Base-by-base conservation (phyloP, 2,888 invertebrate species). In the Tiphia femorata region DNA sequence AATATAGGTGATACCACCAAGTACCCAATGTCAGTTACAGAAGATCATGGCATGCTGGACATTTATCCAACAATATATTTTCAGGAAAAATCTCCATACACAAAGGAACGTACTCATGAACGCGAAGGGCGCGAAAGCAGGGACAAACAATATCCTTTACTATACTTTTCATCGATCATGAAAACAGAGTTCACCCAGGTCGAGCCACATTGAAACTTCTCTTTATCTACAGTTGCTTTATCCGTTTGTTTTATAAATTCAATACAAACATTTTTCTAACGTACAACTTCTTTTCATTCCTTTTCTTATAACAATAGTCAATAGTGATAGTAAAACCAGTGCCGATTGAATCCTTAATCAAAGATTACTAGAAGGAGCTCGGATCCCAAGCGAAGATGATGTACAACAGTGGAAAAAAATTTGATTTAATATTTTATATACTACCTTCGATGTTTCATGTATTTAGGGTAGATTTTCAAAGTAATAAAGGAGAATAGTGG, bases 111-210 rank as follows among this genome's bases (percentile, higher is more conserved):
- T 70, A 91, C 91, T 79, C 88, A 93, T 70, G 92, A 93, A 38
- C 91, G 93, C 71, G 94, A 94, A 67, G 86, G 90, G 64, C 87
- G 88, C 68, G 91, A 91, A 80, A 85, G 88, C 63, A 86, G 92
- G 80, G 93, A 94, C 70, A 93, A 94, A 88, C 92, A 93, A 90
- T 94, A 94, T 90, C 91, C 91, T 90, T 91, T 92, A 86, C 46
- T 17, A 20, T n/a, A 38, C 33, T 33, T 14, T n/a, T 33, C 33
- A 33, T 12, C 14, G 6, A 33, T n/a, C 33, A 14, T n/a, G n/a
- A n/a, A n/a, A n/a, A n/a, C n/a, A n/a, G n/a, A n/a, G n/a, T n/a
- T n/a, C n/a, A n/a, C n/a, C n/a, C n/a, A n/a, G n/a, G n/a, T n/a
- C n/a, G n/a, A n/a, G n/a, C n/a, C n/a, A n/a, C n/a, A n/a, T n/a